Evolutionary conservation across 2,888 invertebrate genomes (phyloP).

Genomic region (Imbricaverruca yamaguchii): DNA sequence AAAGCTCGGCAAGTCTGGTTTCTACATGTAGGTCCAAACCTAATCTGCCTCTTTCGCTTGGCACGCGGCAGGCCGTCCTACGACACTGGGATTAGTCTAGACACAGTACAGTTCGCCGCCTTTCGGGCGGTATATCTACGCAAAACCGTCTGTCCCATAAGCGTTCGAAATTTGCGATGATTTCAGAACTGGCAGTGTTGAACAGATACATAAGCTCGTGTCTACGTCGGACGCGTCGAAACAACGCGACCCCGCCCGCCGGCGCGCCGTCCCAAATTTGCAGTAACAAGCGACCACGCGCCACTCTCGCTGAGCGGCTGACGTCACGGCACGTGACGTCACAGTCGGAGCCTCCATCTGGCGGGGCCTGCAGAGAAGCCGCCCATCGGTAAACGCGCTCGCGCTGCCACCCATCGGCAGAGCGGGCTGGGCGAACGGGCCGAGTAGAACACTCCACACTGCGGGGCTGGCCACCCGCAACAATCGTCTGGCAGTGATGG

Average conservation of each 20-base stretch:
- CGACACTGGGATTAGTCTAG: not conserved
- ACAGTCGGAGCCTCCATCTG: too few relatives aligned
- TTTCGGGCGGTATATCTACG: not conserved
- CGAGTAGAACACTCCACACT: too few relatives aligned
- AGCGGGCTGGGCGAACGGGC: too few relatives aligned
- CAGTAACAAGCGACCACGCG: not conserved
- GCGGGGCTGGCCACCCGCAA: too few relatives aligned
- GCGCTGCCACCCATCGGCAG: too few relatives aligned
- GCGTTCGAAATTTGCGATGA: not conserved
- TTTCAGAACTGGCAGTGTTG: slow-evolving; percentile 8
- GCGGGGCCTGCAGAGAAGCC: too few relatives aligned
- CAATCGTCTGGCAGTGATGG: not conserved
- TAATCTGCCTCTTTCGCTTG: not conserved
- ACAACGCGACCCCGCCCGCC: not conserved
- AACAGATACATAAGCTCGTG: slow-evolving; percentile 16
- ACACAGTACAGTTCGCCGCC: not conserved
- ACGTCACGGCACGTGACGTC: too few relatives aligned
- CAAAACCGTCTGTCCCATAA: not conserved
- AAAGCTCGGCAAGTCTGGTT: not conserved
- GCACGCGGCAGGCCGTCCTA: not conserved
- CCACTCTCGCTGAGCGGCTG: too few relatives aligned
- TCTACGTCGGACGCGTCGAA: not conserved
- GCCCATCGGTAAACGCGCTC: too few relatives aligned
- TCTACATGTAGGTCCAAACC: not conserved
- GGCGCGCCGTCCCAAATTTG: too few relatives aligned